Conservation (phyloP, 2,888 invertebrate species). For the Petrolisthes manimaculis region DNA sequence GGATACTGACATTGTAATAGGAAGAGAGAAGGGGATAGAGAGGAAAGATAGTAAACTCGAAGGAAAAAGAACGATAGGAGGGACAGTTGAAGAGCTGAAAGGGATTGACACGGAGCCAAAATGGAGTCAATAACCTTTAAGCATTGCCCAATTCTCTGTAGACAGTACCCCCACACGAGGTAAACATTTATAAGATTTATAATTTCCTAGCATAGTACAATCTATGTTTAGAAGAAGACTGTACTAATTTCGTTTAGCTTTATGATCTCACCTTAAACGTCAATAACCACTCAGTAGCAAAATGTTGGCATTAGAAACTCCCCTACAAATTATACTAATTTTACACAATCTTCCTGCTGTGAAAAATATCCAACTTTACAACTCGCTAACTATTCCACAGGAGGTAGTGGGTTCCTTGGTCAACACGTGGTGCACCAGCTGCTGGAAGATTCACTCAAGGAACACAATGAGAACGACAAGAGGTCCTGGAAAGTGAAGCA, state of each 20-base stretch:
- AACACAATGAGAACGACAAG: neutral
- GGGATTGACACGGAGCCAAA: neutral
- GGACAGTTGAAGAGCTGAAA: too few relatives aligned
- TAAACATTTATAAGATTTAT: neutral
- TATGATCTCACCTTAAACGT: too few relatives aligned
- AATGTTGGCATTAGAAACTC: too few relatives aligned
- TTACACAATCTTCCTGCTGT: too few relatives aligned
- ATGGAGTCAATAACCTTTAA: neutral
- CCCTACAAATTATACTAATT: too few relatives aligned
- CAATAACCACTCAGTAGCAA: too few relatives aligned
- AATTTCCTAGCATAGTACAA: neutral
- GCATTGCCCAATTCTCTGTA: neutral
- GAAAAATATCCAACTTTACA: too few relatives aligned
- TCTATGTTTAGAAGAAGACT: too few relatives aligned
- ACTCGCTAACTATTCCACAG: neutral
- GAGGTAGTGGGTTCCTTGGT: constrained; percentile 50
- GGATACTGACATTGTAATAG: too few relatives aligned
- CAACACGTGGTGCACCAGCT: constrained; percentile 43
- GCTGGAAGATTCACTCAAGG: neutral
- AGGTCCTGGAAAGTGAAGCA: constrained; percentile 11
- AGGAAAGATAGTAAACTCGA: neutral
- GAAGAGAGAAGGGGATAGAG: neutral
- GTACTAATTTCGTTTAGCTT: too few relatives aligned
- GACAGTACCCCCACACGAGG: neutral
- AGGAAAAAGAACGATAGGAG: too few relatives aligned